Base-by-base conservation (phyloP, 1,140 invertebrate genomes). In the Drosophila yakuba region DNA sequence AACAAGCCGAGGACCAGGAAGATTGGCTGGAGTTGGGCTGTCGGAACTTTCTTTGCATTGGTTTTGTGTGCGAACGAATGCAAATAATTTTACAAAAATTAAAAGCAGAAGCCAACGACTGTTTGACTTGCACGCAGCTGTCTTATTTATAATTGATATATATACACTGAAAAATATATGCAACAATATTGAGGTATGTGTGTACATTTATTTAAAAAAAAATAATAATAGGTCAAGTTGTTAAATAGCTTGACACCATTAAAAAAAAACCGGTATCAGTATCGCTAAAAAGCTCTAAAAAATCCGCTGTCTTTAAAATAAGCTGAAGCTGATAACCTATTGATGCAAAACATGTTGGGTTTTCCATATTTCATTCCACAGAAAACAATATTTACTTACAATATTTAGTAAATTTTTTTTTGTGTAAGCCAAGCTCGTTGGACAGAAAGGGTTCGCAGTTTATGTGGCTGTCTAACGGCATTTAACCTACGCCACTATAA, bases 401-500 rank as follows among this genome's bases (percentile, higher is more conserved):
- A 43, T 6, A 43, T 43, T 15, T 15, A 6, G n/a, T 3, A 1
- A 8, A 0, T 50, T 68, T 63, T 23, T 63, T 10, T 32, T 14
- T 17, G 47, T 64, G 60, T 51, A n/a, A 2, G 5, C 17, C 17
- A 41, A 25, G 25, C 3, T 50, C 25, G 35, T 10, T 23, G 51
- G 17, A 63, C 64, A 50, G 44, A 86, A 88, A 88, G 83, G 83
- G 84, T 88, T 86, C 35, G 51, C 81, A 77, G 78, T 91, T 91
- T 91, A 91, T 91, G 83, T 61, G 66, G 51, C 79, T 79, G 86
- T 78, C 79, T 90, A 80, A 80, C 60, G 90, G 83, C 90, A 91
- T 91, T 91, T 91, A 91, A 91, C 90, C 90, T 91, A 80, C 78
- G 90, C 78, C 74, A 75, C 86, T 90, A 91, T 91, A 91, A 91